Evolutionary conservation across 2,888 invertebrate genomes (phyloP).

Genomic region (Cephus rjabovi): DNA sequence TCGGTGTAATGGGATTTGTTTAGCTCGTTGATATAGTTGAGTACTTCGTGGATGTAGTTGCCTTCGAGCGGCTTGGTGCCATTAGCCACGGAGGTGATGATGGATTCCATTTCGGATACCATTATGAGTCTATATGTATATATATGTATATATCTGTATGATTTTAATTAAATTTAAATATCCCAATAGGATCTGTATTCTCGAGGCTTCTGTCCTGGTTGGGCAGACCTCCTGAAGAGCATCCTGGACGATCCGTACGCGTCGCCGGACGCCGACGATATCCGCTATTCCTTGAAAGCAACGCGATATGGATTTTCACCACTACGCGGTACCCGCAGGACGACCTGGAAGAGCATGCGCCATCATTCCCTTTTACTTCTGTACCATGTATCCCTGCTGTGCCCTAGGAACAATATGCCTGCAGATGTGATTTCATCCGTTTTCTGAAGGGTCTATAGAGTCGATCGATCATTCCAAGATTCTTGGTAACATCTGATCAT

Average conservation of each 20-base stretch:
- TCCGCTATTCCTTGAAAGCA: background rate
- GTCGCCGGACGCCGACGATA: background rate
- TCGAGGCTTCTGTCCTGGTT: background rate
- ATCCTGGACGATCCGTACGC: background rate
- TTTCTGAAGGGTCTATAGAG: background rate
- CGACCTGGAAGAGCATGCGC: conserved; percentile 51
- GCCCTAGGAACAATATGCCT: background rate
- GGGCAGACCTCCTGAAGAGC: background rate
- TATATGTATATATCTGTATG: background rate
- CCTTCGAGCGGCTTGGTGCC: conserved; percentile 31
- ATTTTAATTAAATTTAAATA: background rate
- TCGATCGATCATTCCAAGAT: background rate
- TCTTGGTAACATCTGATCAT: background rate
- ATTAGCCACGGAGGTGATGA: conserved; percentile 21
- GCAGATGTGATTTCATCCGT: background rate
- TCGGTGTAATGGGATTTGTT: conserved; percentile 43
- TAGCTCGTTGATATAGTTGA: conserved; percentile 47
- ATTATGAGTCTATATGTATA: background rate
- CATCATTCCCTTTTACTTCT: conserved; percentile 16
- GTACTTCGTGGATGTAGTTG: conserved; percentile 45
- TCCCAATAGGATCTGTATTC: background rate
- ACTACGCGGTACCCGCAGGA: conserved; percentile 35
- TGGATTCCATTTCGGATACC: background rate
- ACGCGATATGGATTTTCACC: conserved; percentile 45
- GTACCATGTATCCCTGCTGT: background rate